Evolutionary conservation across 2,888 invertebrate genomes (phyloP), one percentile per base, ranked within the genome.

Genomic region (Ditula angustiorana): DNA sequence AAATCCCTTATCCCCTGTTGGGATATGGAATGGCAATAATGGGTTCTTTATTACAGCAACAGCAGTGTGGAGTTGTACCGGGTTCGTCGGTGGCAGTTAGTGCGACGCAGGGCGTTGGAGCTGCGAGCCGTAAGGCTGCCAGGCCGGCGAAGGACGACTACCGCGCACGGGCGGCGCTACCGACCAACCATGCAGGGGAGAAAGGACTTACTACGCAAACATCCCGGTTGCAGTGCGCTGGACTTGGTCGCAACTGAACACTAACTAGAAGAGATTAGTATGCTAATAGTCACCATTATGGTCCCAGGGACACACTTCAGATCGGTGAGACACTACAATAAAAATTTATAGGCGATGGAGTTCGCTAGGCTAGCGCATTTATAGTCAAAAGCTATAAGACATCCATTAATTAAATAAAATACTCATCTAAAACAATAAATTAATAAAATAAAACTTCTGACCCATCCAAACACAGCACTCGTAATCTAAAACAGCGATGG

Each of bases 401-500:
- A n/a, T n/a, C n/a, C 85, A 87, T 86, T 77, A 83, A 88, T 83
- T 74, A 85, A 85, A 83, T 70, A 83, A 82, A 86, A 80, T 77
- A 67, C 83, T 87, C 26, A 86, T 81, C 83, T 87, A 88, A 72
- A 74, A 73, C 74, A 79, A 81, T 78, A 81, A 81, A 83, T 79
- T n/a, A 53, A 69, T 76, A 76, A 76, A 84, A 78, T 73, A 84
- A 82, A 76, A 79, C 71, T 78, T 89, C 91, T 92, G 92, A 93
- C 93, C 86, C 92, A 92, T 92, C 92, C 92, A 90, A 88, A 88
- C 80, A 89, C 85, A 86, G 86, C 87, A 88, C 84, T 85, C 83
- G 78, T 76, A 65, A 79, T 86, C 76, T 77, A 77, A 85, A 74
- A 78, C 81, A 80, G 80, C 83, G 78, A 73, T 71, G 74, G 71